Evolutionary conservation across 1,140 invertebrate genomes (phyloP), one percentile per base, ranked within the genome.

Genomic region (Philaenus spumarius): DNA sequence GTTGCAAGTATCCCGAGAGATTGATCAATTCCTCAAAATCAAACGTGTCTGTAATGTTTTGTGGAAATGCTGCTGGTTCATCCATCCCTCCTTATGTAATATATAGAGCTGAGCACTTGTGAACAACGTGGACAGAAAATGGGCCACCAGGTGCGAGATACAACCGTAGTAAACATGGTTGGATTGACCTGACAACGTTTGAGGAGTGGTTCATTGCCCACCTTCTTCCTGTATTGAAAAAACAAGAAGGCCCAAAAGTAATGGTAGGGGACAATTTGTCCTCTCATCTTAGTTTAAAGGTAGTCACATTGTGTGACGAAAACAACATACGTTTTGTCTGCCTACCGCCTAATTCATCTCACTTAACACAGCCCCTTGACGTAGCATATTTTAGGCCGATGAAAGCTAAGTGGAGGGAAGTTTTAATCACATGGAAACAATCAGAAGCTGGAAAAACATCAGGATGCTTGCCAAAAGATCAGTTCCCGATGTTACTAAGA

Each of bases 281-380:
- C n/a, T 68, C 65, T 12, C 72, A 75, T 64, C 61, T 74, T 15
- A 64, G 59, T 37, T 1, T 65, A 12, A 60, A 71, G 34, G 39
- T 73, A 5, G 59, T 74, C n/a, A 62, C 65, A 39, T 11, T 60
- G n/a, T 72, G 69, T 30, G 37, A 62, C 37, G 58, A 68, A 65
- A 67, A 73, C 39, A 59, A 72, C 47, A 71, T 75, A 20, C 43
- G 52, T 14, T 71, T 75, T 57, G 45, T 73, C 12, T 70, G 67
- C 47, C 63, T 75, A 12, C 71, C 73, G 22, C 58, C 71, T 3
- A 76, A 77, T 62, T 61, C 65, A 0, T 74, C 72, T 1, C 74
- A 77, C 60, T 34, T 73, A 7, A n/a, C n/a, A n/a, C n/a, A n/a
- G n/a, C n/a, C n/a, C n/a, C n/a, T n/a, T n/a, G n/a, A n/a, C n/a